phyloP scores from a whole-genome alignment of 92 coral and sea anemone species.

The Heliopora coerulea region DNA sequence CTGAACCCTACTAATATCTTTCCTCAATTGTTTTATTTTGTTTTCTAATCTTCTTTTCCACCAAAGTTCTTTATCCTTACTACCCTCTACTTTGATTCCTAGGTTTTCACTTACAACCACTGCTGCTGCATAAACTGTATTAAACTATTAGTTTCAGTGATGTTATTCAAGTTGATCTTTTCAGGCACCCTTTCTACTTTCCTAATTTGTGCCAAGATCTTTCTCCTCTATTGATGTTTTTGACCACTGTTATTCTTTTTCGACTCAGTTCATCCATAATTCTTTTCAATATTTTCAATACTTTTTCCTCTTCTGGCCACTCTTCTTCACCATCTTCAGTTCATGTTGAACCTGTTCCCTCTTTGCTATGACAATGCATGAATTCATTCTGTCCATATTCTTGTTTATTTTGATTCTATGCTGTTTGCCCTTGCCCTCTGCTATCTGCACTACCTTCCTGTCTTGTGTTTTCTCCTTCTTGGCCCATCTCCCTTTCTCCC shows the following conservation, averaged over 20 bases:
- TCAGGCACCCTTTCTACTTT: slow-evolving; percentile 15
- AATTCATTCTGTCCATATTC: too few species aligned
- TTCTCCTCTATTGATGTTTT: background rate
- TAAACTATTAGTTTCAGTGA: slow-evolving; percentile 29
- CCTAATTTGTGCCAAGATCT: slow-evolving; percentile 30
- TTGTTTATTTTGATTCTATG: too few species aligned
- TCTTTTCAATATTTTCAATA: too few species aligned
- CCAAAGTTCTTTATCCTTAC: background rate
- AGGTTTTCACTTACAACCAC: slow-evolving; percentile 1
- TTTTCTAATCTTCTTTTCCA: slow-evolving; percentile 7
- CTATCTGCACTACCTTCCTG: background rate
- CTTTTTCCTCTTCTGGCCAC: too few species aligned
- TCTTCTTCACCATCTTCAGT: too few species aligned
- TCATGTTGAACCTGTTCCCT: too few species aligned
- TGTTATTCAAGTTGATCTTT: slow-evolving; percentile 27
- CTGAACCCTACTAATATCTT: slow-evolving; percentile 38
- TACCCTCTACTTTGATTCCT: slow-evolving; percentile 6
- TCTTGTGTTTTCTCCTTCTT: background rate
- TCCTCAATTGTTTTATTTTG: slow-evolving; percentile 5
- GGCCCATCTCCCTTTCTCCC: background rate
- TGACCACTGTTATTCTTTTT: background rate
- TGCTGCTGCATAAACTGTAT: slow-evolving; percentile 42
- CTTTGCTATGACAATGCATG: too few species aligned
- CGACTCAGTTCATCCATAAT: too few species aligned
- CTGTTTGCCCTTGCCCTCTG: too few species aligned